These are phyloP conservation scores for Colletes collaris DNA, from an alignment of 2,888 invertebrate genomes.

Conservation along the genomic window DNA sequence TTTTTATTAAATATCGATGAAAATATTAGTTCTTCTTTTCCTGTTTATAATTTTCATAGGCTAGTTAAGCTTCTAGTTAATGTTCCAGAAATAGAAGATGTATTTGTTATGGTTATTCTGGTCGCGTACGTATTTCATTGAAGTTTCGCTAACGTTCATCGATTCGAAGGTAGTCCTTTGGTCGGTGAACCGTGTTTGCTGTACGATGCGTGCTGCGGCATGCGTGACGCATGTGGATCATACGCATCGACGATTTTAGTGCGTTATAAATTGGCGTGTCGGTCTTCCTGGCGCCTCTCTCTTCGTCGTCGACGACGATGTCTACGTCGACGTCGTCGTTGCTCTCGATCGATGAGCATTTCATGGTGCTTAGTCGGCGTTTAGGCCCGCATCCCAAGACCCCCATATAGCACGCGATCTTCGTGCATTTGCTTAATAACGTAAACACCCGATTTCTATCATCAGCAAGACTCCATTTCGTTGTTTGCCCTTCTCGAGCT, in stretches of 20 bases:
- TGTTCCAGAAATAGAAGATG: no score
- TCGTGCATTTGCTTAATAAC: slow-evolving; percentile 77
- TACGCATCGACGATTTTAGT: slow-evolving; percentile 77
- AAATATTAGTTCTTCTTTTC: no score
- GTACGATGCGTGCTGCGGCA: slow-evolving; percentile 41
- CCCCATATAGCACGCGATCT: slow-evolving; percentile 67
- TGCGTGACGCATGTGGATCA: slow-evolving; percentile 74
- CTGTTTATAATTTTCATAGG: no score
- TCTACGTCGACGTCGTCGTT: slow-evolving; percentile 59
- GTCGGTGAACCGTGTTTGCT: slow-evolving; percentile 13
- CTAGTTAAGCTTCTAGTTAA: no score
- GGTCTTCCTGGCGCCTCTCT: slow-evolving; percentile 75
- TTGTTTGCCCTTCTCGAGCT: background rate
- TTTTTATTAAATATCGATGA: no score
- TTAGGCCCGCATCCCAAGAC: slow-evolving; percentile 76
- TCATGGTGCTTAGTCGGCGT: slow-evolving; percentile 76
- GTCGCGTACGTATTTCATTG: background rate
- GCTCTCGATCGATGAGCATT: slow-evolving; percentile 75
- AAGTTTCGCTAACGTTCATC: slow-evolving; percentile 15
- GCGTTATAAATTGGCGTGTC: slow-evolving; percentile 78
- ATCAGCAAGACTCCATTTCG: slow-evolving; percentile 19
- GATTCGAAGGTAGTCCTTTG: slow-evolving; percentile 23
- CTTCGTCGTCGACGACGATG: slow-evolving; percentile 57
- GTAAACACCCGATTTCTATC: slow-evolving; percentile 70
- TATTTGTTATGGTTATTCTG: background rate